A percentile compares a stretch with the other conserved stretches of the same genome.
Evolutionary conservation across 1,140 invertebrate genomes (phyloP).

Genomic region (Pachyrhynchus sulphureomaculatus): DNA sequence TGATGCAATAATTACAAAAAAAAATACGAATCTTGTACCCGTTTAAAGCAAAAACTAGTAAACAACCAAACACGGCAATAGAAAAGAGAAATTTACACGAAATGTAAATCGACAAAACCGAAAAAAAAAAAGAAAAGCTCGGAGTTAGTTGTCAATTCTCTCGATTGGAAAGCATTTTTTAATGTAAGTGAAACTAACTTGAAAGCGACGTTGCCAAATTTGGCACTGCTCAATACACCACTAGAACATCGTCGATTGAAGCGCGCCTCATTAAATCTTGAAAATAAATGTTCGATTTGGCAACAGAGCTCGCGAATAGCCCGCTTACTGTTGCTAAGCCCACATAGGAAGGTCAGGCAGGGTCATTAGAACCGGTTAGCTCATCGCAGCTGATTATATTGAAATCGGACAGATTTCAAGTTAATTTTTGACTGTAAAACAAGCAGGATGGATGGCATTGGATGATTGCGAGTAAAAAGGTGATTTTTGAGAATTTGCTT

Average conservation of each 20-base stretch:
- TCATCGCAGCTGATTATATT: conserved; percentile 14
- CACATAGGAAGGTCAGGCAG: conserved; percentile 17
- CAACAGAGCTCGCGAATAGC: conserved; percentile 4
- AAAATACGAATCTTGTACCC: too few species aligned
- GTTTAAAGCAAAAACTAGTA: too few species aligned
- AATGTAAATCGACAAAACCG: background rate
- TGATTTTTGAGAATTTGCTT: too few species aligned
- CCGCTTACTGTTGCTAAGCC: conserved; percentile 18
- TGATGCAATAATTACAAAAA: too few species aligned
- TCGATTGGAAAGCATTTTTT: conserved; percentile 17
- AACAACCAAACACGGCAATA: too few species aligned
- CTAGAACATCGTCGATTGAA: background rate
- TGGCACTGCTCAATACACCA: background rate
- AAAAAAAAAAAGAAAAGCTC: conserved; percentile 11
- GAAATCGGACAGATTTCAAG: conserved; percentile 11
- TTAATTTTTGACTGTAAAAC: conserved; percentile 4
- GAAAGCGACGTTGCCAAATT: background rate
- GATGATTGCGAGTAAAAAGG: too few species aligned
- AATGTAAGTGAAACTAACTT: conserved; percentile 9
- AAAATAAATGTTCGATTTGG: background rate
- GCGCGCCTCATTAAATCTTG: too few species aligned
- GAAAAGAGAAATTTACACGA: background rate
- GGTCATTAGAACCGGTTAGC: conserved; percentile 20
- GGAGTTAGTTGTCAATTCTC: conserved; percentile 1
- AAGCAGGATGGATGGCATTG: too few species aligned